Conservation (phyloP, 1,140 invertebrate genomes). For the Sesamia nonagrioides region DNA sequence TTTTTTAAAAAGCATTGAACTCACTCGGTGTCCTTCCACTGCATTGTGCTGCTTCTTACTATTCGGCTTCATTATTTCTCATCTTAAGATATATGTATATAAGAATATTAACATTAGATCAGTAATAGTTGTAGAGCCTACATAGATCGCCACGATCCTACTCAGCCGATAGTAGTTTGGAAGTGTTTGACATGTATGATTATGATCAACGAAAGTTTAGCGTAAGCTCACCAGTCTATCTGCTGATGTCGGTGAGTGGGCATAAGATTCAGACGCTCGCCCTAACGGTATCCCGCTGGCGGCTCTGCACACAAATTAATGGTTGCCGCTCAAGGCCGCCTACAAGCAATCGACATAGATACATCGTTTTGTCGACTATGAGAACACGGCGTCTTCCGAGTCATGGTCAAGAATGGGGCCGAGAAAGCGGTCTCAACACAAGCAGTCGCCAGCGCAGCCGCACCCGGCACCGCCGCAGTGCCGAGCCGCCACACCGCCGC, state of each 20-base stretch:
- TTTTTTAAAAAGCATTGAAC: constrained; percentile 26
- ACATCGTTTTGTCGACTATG: constrained; percentile 82
- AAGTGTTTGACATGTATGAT: constrained; percentile 45
- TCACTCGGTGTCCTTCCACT: neutral
- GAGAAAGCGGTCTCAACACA: constrained; percentile 75
- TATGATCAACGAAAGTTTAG: constrained; percentile 55
- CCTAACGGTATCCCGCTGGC: constrained; percentile 78
- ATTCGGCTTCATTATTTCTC: neutral
- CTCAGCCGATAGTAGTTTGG: constrained; percentile 15
- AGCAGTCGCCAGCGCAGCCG: constrained; percentile 57
- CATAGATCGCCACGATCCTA: neutral
- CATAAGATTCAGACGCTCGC: constrained; percentile 75
- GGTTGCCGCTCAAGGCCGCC: constrained; percentile 84
- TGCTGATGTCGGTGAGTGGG: constrained; percentile 65
- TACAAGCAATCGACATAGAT: constrained; percentile 84
- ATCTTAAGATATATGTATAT: too few relatives aligned
- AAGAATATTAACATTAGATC: neutral
- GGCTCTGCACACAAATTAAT: constrained; percentile 85
- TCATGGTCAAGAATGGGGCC: constrained; percentile 75
- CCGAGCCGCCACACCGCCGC: constrained; percentile 22
- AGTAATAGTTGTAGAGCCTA: neutral
- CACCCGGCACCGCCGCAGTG: constrained; percentile 50
- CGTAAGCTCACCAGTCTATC: constrained; percentile 58
- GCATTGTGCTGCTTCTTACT: neutral
- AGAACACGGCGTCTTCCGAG: constrained; percentile 77